Base-by-base conservation (phyloP, 2,797 vertebrate species). In the Acipenser oxyrinchus region DNA sequence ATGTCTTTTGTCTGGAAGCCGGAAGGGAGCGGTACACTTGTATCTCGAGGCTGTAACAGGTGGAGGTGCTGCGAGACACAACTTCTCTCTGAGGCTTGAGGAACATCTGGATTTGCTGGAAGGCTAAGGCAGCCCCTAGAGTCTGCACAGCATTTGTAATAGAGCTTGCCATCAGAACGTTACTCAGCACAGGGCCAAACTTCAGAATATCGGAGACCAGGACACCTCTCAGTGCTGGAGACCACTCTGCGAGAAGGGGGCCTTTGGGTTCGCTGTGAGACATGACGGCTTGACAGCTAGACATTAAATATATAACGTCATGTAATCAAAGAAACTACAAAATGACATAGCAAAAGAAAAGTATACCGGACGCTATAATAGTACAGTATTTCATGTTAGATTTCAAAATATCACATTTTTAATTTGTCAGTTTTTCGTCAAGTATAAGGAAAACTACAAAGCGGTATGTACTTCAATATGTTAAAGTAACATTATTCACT, bases 151-250 rank as follows among this genome's bases (percentile, higher is more conserved):
- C 73, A 75, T 78, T 82, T 7, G 73, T 65, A 18, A 82, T 73
- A 53, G 84, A 81, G 66, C 59, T 71, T 0, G 72, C 64, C 74
- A 79, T 74, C 11, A 83, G 69, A 2, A 70, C 68, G 51, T 81
- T 85, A 63, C 76, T 77, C 58, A 86, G 66, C 74, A 78, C 74
- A 2, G 78, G 75, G 12, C 83, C 80, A 69, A 80, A 81, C 71
- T 73, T 78, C 7, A 82, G 65, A 66, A 74, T 69, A 65, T 78
- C 65, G 57, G 76, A 66, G 15, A 63, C 64, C 65, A 64, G 55
- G 59, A 69, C 67, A 18, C 57, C 15, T 68, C 72, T 71, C 23
- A 70, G 1, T 69, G 57, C 10, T 10, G 62, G 59, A 50, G 68
- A 60, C 18, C 49, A 74, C 62, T 11, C 58, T 48, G 6, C 51